Base-by-base conservation (phyloP, 1,140 invertebrate genomes). In the Cephus cinctus region DNA sequence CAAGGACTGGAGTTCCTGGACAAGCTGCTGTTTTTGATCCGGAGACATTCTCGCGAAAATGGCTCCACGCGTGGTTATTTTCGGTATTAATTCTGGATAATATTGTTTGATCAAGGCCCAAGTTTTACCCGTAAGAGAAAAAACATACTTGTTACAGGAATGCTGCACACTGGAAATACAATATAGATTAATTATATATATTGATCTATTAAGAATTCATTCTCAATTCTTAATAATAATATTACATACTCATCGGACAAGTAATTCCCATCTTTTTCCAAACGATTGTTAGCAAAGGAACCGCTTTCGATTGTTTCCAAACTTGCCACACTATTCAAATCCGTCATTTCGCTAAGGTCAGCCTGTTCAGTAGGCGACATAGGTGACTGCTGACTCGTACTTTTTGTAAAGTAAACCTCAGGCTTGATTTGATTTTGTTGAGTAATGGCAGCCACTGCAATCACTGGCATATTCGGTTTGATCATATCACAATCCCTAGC, bases 21-120 rank as follows among this genome's bases (percentile, higher is more conserved):
- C 83, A 9, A 98, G 77, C 61, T 96, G 90, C 52, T 94, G 92
- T 71, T 98, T 98, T 75, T 98, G 94, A 53, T 98, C 94, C 0
- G 96, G 95, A 25, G 89, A 89, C 88, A 98, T 98, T 43, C 96
- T 81, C 1, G 95, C 94, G 79, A 95, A 98, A 11, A 98, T 87
- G 15, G 88, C 87, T 3, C 90, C 90, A 57, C 86, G 81, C 0
- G 86, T 83, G 1, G 86, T 73, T 22, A 94, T 62, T 58, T 79
- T 80, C 1, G 83, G 79, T 56, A 90, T 74, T n/a, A 89, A 57
- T 47, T 88, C 83, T 2, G 85, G 83, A 73, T 86, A 87, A 67
- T 86, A 77, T 23, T 79, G 75, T 54, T 82, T 81, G 5, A 89
- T 74, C 12, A 83, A 76, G 0, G 79, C 73, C 86, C 88, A 90